Evolutionary conservation across 2,113 vertebrate species (phyloP), one percentile per base, ranked within the genome.

Genomic region (Alethe diademata): DNA sequence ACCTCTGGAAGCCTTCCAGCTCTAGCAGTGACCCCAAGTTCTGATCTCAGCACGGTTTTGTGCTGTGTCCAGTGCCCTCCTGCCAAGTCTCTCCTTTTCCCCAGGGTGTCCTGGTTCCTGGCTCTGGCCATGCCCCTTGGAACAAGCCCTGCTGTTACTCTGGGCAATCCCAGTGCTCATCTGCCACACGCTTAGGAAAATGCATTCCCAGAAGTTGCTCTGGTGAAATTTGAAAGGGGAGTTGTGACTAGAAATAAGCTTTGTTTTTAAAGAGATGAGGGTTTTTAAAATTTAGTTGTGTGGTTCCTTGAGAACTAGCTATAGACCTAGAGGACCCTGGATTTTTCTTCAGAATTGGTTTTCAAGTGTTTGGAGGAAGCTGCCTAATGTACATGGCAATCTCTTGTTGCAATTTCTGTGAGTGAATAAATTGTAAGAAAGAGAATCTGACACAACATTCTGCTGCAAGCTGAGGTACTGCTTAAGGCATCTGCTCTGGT

Each of bases 71-170:
- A 28, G 60, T 26, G 47, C 48, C 47, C 23, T 86, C 42, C 47
- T 89, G 42, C 64, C 61, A 60, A 5, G 43, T 29, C 16, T 50
- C 22, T 51, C 24, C 36, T 66, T 71, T 67, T 43, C 7, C 7
- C 65, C 14, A 1, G 6, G 56, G 33, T 73, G 13, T 25, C 45
- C 25, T 67, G 19, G 4, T 19, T 56, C 0, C 0, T 50, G 45
- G 43, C 28, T 65, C 62, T 66, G 45, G 26, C 31, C 8, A 7
- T 43, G 51, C 5, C 54, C 9, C 29, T 69, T n/a, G 64, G 43
- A 45, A 28, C 7, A 8, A 58, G 35, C 20, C 17, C 64, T 69
- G 43, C 24, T 56, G 33, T 69, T 45, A 19, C 15, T 40, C 24
- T 12, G 36, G 28, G 40, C 35, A 81, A 33, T 65, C 29, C 54